Conservation (phyloP, 2,888 invertebrate species). For the Dysmachus trigonus region DNA sequence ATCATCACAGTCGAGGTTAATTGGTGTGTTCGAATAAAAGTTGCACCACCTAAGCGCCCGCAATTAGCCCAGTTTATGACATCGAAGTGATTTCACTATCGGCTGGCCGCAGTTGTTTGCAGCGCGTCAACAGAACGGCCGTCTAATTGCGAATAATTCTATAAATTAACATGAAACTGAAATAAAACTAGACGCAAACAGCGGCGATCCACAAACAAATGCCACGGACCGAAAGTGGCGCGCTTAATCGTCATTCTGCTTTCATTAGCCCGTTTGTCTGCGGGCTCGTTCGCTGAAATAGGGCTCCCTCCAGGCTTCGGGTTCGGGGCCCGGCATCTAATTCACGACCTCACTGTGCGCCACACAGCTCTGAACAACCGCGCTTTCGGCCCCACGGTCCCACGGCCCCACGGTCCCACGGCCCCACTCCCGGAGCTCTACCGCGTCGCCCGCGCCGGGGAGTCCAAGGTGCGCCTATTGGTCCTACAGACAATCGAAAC, state of each 20-base stretch:
- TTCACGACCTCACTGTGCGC: neutral
- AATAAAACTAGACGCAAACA: constrained; percentile 9
- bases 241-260: constrained; percentile 7
- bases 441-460: too few species aligned
- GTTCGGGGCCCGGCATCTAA: neutral
- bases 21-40: neutral
- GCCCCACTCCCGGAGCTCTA: neutral
- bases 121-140: neutral
- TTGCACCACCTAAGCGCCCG: neutral
- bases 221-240: neutral
- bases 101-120: neutral
- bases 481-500: neutral
- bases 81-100: neutral
- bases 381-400: neutral
- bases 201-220: constrained; percentile 1
- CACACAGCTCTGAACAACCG: neutral
- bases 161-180: constrained; percentile 24
- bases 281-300: neutral
- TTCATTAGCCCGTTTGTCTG: constrained; percentile 2
- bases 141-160: constrained; percentile 12
- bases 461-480: neutral
- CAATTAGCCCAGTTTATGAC: neutral
- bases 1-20: neutral
- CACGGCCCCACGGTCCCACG: neutral
- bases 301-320: neutral